Conservation (phyloP, 2,888 invertebrate genomes). For the Rhopalosiphum nymphaeae region DNA sequence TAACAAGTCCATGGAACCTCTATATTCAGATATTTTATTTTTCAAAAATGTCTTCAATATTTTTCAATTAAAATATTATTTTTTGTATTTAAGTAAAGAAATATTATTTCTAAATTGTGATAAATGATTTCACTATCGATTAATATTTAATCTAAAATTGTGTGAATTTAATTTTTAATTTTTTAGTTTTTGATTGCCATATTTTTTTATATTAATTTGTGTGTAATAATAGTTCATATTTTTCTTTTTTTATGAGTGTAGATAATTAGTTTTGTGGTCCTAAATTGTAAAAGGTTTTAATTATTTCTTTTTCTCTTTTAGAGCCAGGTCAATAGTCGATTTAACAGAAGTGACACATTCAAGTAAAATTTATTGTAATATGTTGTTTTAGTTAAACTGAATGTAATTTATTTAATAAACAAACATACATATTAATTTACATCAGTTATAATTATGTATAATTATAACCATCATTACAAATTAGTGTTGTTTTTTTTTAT, state of each 20-base stretch:
- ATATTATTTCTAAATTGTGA: too few relatives aligned
- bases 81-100: too few relatives aligned
- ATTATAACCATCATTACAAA: neutral
- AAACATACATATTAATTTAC: constrained; percentile 10
- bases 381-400: constrained; percentile 3
- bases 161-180: too few relatives aligned
- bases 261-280: too few relatives aligned
- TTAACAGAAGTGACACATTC: constrained; percentile 13
- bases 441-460: neutral
- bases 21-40: too few relatives aligned
- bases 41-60: too few relatives aligned
- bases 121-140: too few relatives aligned
- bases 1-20: too few relatives aligned
- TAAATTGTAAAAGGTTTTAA: too few relatives aligned
- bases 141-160: too few relatives aligned
- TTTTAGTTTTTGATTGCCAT: neutral
- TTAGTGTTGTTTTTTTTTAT: neutral
- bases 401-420: constrained; percentile 33
- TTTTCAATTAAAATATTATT: too few relatives aligned
- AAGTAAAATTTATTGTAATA: constrained; percentile 21
- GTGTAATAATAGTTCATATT: neutral
- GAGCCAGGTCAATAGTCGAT: constrained; percentile 52
- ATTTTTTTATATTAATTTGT: neutral
- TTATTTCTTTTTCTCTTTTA: constrained; percentile 17
- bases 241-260: neutral